phyloP scores from a whole-genome alignment of 2,888 invertebrate genomes.

The Limnephilus lunatus region DNA sequence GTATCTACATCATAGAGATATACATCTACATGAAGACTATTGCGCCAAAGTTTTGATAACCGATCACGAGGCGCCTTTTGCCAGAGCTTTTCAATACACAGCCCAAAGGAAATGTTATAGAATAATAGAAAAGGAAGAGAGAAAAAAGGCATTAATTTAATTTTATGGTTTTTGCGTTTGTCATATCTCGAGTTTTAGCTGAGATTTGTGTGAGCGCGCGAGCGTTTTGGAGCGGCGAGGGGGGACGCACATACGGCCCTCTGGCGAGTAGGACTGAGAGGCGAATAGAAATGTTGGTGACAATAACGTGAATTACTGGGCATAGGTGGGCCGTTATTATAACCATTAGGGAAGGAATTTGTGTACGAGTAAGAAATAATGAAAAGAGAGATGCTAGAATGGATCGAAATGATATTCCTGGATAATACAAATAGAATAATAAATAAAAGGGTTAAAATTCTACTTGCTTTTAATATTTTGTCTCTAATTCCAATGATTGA shows the following conservation, averaged over 20 bases:
- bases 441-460: background rate
- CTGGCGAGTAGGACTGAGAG: slow-evolving; percentile 35
- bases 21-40: background rate
- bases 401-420: slow-evolving; percentile 35
- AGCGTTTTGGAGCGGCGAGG: slow-evolving; percentile 55
- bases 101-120: slow-evolving; percentile 60
- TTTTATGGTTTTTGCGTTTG: slow-evolving; percentile 79
- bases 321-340: slow-evolving; percentile 66
- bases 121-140: slow-evolving; percentile 65
- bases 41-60: background rate
- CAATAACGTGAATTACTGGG: slow-evolving; percentile 65
- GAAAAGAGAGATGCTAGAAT: slow-evolving; percentile 17
- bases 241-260: slow-evolving; percentile 36
- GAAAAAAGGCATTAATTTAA: slow-evolving; percentile 75
- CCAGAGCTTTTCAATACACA: slow-evolving; percentile 53
- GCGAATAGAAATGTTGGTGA: slow-evolving; percentile 60
- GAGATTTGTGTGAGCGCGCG: slow-evolving; percentile 73
- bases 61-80: slow-evolving; percentile 24
- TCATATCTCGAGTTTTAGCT: slow-evolving; percentile 73
- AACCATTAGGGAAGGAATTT: slow-evolving; percentile 61
- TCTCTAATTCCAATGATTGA: background rate
- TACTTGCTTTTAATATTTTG: background rate
- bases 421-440: background rate
- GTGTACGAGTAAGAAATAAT: slow-evolving; percentile 41
- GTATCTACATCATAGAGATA: too few relatives aligned